These are phyloP conservation scores for Oxyteleia sp. DNA, from an alignment of 2,888 invertebrate genomes.

Conservation along the genomic window DNA sequence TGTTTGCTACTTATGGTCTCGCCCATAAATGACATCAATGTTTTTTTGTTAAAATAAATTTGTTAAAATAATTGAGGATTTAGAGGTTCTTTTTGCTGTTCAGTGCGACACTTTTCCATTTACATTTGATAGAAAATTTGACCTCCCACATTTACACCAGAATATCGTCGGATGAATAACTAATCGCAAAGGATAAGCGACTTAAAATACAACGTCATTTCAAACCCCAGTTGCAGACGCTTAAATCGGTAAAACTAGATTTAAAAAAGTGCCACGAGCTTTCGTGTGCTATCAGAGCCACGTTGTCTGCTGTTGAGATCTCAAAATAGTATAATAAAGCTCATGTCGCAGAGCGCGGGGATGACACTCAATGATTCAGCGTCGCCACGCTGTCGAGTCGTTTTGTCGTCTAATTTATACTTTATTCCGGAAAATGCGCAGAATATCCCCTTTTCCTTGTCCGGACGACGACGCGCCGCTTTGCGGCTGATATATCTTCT, in stretches of 20 bases:
- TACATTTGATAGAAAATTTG: too few relatives aligned
- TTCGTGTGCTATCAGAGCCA: conserved; percentile 16
- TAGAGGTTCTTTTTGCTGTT: too few relatives aligned
- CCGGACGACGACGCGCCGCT: background rate
- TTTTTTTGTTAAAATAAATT: too few relatives aligned
- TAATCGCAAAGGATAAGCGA: too few relatives aligned
- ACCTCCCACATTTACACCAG: too few relatives aligned
- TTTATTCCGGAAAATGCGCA: conserved; percentile 27
- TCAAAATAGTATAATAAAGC: conserved; percentile 32
- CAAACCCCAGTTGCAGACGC: too few relatives aligned
- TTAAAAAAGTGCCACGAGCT: background rate
- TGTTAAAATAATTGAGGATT: too few relatives aligned
- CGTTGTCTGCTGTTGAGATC: conserved; percentile 28
- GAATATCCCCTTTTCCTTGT: background rate
- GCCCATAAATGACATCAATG: too few relatives aligned
- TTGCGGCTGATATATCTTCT: conserved; percentile 1
- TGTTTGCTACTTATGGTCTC: too few relatives aligned
- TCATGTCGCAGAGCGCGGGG: conserved; percentile 24
- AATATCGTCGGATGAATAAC: too few relatives aligned
- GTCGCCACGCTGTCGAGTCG: conserved; percentile 46
- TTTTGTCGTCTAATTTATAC: conserved; percentile 43
- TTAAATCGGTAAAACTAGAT: background rate
- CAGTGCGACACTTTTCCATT: too few relatives aligned
- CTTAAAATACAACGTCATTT: too few relatives aligned
- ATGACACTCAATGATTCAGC: conserved; percentile 25